phyloP scores from a whole-genome alignment of 2,113 vertebrate species.

The Seriola dumerili region DNA sequence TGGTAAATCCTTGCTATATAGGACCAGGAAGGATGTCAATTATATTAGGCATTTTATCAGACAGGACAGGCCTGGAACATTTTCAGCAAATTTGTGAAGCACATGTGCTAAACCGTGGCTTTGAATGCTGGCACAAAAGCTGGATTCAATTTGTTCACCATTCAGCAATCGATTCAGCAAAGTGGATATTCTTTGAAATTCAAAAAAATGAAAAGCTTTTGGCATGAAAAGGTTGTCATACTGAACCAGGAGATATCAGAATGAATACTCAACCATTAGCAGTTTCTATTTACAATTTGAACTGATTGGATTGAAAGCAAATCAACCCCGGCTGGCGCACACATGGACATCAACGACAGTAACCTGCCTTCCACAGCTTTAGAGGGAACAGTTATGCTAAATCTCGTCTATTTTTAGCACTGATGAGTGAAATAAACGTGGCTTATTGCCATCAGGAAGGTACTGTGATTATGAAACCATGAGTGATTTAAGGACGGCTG shows the following conservation, averaged over 20 bases:
- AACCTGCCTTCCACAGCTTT: slow-evolving; percentile 37
- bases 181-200: slow-evolving; percentile 58
- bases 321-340: slow-evolving; percentile 40
- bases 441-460: slow-evolving; percentile 51
- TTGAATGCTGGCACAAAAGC: slow-evolving; percentile 62
- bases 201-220: slow-evolving; percentile 49
- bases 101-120: slow-evolving; percentile 32
- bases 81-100: slow-evolving; percentile 47
- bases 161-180: slow-evolving; percentile 59
- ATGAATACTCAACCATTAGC: slow-evolving; percentile 60
- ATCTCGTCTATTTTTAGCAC: slow-evolving; percentile 57
- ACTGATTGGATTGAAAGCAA: slow-evolving; percentile 61
- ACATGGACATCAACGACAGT: slow-evolving; percentile 35
- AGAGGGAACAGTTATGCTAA: slow-evolving; percentile 33
- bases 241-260: slow-evolving; percentile 26
- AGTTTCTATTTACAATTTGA: slow-evolving; percentile 57
- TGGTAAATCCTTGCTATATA: slow-evolving; percentile 38
- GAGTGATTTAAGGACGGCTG: slow-evolving; percentile 59
- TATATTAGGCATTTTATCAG: slow-evolving; percentile 57
- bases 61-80: slow-evolving; percentile 44
- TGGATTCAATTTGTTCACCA: slow-evolving; percentile 46
- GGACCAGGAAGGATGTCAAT: slow-evolving; percentile 38
- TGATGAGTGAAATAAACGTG: slow-evolving; percentile 57
- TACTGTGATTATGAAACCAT: slow-evolving; percentile 46
- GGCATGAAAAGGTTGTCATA: slow-evolving; percentile 55